These are phyloP conservation scores for Uropsilus gracilis DNA, from an alignment of 2,113 vertebrate genomes.

Conservation along the genomic window DNA sequence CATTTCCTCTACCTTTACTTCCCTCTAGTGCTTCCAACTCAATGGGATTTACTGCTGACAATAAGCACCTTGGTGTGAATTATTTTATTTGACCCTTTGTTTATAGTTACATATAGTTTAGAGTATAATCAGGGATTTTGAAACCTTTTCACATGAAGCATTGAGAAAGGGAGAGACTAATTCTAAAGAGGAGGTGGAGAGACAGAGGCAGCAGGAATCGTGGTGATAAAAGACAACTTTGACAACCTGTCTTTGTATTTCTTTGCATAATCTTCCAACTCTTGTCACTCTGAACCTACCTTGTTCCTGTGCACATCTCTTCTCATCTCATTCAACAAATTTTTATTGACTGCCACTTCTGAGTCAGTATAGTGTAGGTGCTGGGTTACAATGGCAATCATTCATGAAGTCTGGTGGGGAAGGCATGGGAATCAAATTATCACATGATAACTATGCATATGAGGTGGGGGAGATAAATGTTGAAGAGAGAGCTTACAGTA, in stretches of 20 bases:
- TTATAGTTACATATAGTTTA: background rate
- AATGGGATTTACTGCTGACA: background rate
- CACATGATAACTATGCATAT: background rate
- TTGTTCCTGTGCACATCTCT: background rate
- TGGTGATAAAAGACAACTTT: background rate
- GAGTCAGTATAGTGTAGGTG: background rate
- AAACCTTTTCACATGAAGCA: background rate
- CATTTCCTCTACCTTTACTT: background rate
- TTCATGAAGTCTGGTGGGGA: background rate
- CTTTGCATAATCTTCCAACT: background rate
- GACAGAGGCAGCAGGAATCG: background rate
- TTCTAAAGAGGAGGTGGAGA: background rate
- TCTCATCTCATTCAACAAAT: no score
- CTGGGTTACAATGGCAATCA: background rate
- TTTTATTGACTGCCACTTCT: background rate
- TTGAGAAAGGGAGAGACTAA: background rate
- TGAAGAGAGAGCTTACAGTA: background rate
- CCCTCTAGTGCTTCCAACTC: background rate
- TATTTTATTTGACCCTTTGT: slow-evolving; percentile 52
- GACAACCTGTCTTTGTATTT: background rate
- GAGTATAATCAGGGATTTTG: background rate
- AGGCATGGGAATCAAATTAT: background rate
- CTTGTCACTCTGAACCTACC: background rate
- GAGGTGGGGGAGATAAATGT: background rate
- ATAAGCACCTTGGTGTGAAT: slow-evolving; percentile 38